These are phyloP conservation scores for Anomalospiza imberbis DNA, from an alignment of 2,797 vertebrate genomes.

Conservation along the genomic window DNA sequence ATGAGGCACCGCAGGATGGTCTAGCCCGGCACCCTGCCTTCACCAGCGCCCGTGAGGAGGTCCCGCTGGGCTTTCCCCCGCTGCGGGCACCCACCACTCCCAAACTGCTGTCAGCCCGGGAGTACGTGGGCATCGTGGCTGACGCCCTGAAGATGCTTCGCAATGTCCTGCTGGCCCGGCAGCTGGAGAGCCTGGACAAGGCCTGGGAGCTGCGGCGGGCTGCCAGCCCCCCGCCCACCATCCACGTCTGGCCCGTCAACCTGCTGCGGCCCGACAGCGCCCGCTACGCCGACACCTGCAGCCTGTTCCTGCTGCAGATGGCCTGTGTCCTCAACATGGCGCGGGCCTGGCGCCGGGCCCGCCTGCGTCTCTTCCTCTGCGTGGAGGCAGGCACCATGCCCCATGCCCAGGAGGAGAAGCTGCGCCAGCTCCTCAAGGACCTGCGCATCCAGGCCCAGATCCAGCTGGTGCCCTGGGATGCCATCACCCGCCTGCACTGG, in stretches of 20 bases:
- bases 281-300: slow-evolving; percentile 89
- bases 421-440: slow-evolving; percentile 85
- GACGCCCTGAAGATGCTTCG: slow-evolving; percentile 92
- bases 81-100: slow-evolving; percentile 61
- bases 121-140: slow-evolving; percentile 85
- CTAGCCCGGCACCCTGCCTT: slow-evolving; percentile 62
- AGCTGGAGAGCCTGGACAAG: slow-evolving; percentile 83
- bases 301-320: slow-evolving; percentile 89
- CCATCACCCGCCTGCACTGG: slow-evolving; percentile 87
- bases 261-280: slow-evolving; percentile 86
- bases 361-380: slow-evolving; percentile 87
- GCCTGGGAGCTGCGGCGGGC: slow-evolving; percentile 39
- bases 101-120: slow-evolving; percentile 74
- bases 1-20: slow-evolving; percentile 74
- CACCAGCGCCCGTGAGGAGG: not conserved
- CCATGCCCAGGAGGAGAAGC: slow-evolving; percentile 81
- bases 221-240: slow-evolving; percentile 60
- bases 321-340: slow-evolving; percentile 91
- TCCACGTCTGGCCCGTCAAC: slow-evolving; percentile 91
- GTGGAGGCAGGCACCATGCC: slow-evolving; percentile 84
- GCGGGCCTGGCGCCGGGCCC: slow-evolving; percentile 81
- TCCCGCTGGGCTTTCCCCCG: slow-evolving; percentile 68
- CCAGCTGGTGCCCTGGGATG: slow-evolving; percentile 83
- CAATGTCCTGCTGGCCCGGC: slow-evolving; percentile 84
- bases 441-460: slow-evolving; percentile 86